Base-by-base conservation (phyloP, 2,797 vertebrate species). In the Sebastes taczanowskii region DNA sequence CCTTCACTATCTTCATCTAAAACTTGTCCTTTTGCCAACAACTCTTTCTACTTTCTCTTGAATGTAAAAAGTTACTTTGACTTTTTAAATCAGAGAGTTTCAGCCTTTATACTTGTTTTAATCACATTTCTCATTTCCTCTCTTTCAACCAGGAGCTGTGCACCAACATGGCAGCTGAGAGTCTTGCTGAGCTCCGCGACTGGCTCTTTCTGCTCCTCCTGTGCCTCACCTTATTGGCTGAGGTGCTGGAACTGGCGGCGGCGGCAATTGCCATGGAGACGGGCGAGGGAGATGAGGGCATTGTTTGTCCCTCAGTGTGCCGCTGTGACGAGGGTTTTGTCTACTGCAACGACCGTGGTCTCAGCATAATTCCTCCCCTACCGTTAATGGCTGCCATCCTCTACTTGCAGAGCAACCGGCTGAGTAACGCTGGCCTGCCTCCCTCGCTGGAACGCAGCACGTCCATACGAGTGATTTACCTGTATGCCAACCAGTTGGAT, bases 321-420 rank as follows among this genome's bases (percentile, higher is more conserved):
- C 97, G 98, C 85, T 99, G 98, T 4, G 95, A 99, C 76, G 96
- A 97, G 0, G 96, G 97, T 49, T 99, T 98, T 82, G 96, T 99
- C 88, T 99, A 99, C 93, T 99, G 98, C 96, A 99, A 99, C 1
- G 98, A 99, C 95, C 97, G 98, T 20, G 97, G 97, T 0, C 91
- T 99, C 27, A 97, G 97, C 20, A 91, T 97, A 76, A 95, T 99
- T 34, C 98, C 98, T 5, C 90, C 97, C 0, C 95, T 99, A 73
- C 98, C 98, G 0, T 86, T 97, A 2, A 96, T 96, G 0, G 98
- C 98, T 74, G 97, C 98, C 70, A 98, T 98, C 35, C 97, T 99
- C 7, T 99, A 98, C 96, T 94, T 99, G n/a, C 98, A 99, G 89
- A 99, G 99, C 94, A 99, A 99, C 93, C 97, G 96, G 22, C 97